phyloP scores from a whole-genome alignment of 2,113 vertebrate genomes.

The Peromyscus maniculatus region DNA sequence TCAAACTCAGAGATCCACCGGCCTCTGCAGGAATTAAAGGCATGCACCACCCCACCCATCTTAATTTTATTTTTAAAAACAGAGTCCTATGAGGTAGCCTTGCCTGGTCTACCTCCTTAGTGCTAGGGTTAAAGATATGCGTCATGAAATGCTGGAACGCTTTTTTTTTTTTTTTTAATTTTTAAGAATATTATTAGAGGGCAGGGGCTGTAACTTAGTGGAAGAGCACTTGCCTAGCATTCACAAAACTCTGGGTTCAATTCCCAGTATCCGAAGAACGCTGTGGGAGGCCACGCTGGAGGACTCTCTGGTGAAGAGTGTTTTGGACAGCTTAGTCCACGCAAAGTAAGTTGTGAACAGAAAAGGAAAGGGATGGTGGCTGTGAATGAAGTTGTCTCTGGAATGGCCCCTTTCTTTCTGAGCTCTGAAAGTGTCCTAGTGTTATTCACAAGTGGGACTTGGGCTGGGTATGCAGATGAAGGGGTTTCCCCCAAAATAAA shows the following conservation, averaged over 20 bases:
- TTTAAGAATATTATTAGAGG: not conserved
- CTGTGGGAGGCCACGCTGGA: not conserved
- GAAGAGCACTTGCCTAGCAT: not conserved
- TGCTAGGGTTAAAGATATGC: not conserved
- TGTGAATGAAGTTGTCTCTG: not conserved
- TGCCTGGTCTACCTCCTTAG: not conserved
- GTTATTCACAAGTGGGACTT: not conserved
- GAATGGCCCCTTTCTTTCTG: not conserved
- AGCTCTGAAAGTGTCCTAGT: not conserved
- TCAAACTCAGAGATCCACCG: not conserved
- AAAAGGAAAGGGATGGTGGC: not conserved
- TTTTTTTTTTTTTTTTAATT: too few relatives aligned
- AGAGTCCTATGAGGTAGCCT: too few relatives aligned
- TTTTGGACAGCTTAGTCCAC: not conserved
- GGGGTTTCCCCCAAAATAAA: conserved; percentile 18
- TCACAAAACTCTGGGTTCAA: not conserved
- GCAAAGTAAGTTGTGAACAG: not conserved
- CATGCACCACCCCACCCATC: not conserved
- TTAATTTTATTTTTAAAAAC: not conserved
- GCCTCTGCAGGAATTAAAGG: not conserved
- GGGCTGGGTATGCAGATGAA: not conserved
- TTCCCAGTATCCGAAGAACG: not conserved
- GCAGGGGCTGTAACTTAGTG: not conserved
- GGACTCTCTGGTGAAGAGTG: not conserved
- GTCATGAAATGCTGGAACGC: not conserved